Base-by-base conservation (phyloP, 1,140 invertebrate genomes). In the Melanaphis sacchari region DNA sequence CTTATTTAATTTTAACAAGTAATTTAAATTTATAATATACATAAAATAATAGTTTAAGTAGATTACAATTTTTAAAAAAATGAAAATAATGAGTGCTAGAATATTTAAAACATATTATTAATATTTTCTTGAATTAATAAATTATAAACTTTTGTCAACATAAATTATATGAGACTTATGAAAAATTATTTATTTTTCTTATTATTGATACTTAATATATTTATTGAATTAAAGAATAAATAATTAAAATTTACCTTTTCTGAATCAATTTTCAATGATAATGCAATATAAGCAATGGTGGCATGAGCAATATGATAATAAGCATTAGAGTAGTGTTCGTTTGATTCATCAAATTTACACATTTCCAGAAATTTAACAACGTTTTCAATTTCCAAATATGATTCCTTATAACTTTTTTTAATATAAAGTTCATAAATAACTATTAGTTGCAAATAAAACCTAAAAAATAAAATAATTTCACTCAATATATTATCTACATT, bases 171-270 rank as follows among this genome's bases (percentile, higher is more conserved):
- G 31, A 66, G 11, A 76, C 15, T 76, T 1, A n/a, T n/a, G 0
- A 49, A 49, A 49, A 49, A 15, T 49, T 3, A 49, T 49, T 49
- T 49, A 2, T 18, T 49, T 18, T 49, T 11, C 31, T 31, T 59
- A 59, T 59, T 59, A 59, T 59, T 31, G 54, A 2, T 11, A 59
- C 54, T 31, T 31, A 31, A 59, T 59, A 11, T 59, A 59, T 0
- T 31, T 31, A 15, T 5, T 18, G 4, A 26, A 41, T 41, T 41
- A 5, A 84, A 84, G 3, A 54, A 54, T 43, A 36, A 26, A 1
- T 89, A 43, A 76, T 91, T 40, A 24, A 81, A 43, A 92, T 49
- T 43, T 52, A 92, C 91, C 43, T 92, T 52, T 38, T 92, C 43
- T 38, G 21, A 40, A 52, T 82, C 43, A 46, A 15, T 36, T 52